phyloP scores from a whole-genome alignment of 1,140 invertebrate genomes.

The Dendroctonus ponderosae region DNA sequence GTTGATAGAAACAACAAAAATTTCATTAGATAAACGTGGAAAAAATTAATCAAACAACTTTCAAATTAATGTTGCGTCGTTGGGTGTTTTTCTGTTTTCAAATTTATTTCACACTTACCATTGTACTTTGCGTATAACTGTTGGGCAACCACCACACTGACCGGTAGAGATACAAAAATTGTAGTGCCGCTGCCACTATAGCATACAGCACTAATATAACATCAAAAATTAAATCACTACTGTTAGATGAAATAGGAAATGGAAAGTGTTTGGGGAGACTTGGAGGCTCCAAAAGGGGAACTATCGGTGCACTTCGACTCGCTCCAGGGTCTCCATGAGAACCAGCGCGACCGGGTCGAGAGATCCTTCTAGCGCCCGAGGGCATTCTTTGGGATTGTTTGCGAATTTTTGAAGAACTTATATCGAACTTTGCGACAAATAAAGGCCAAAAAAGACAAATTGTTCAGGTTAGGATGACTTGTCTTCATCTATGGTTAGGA shows the following conservation, averaged over 20 bases:
- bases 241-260: constrained; percentile 80
- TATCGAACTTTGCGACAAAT: neutral
- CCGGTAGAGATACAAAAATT: constrained; percentile 92
- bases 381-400: constrained; percentile 23
- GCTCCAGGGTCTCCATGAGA: constrained; percentile 4
- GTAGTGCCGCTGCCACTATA: constrained; percentile 69
- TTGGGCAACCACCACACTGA: constrained; percentile 97
- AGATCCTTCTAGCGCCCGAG: constrained; percentile 14
- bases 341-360: constrained; percentile 6
- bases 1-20: no score
- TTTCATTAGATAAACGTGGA: no score
- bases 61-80: neutral
- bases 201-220: constrained; percentile 80
- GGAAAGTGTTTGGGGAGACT: constrained; percentile 74
- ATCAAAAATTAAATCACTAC: constrained; percentile 84
- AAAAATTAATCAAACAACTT: no score
- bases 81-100: neutral
- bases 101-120: constrained; percentile 59
- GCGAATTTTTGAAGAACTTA: constrained; percentile 3
- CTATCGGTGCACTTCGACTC: constrained; percentile 29
- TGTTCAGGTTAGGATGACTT: no score
- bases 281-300: constrained; percentile 44
- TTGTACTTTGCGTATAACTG: constrained; percentile 81
- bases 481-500: no score
- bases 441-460: neutral